Percentiles rank a stretch among this genome's conserved stretches.
phyloP scores from a whole-genome alignment of 2,888 invertebrate species.

The Andricus quercusramuli region DNA sequence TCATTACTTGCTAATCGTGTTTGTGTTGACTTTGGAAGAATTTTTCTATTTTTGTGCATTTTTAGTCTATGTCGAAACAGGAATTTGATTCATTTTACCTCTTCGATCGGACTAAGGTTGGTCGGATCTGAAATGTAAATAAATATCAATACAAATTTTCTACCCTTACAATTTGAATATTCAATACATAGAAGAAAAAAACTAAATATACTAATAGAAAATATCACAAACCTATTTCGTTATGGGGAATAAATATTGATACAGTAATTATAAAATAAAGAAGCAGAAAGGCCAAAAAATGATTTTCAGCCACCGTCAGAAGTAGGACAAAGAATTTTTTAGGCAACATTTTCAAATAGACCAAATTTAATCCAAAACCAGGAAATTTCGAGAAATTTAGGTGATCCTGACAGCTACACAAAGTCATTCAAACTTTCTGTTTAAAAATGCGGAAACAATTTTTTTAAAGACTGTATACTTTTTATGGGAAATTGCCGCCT shows the following conservation, averaged over 20 bases:
- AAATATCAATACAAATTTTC: background rate
- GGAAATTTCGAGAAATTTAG: background rate
- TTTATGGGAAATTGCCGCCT: background rate
- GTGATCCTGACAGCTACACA: background rate
- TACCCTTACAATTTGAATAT: background rate
- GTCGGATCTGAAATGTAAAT: background rate
- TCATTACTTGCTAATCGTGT: slow-evolving; percentile 11
- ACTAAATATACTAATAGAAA: background rate
- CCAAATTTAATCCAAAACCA: background rate
- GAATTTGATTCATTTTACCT: background rate
- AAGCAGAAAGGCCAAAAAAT: background rate
- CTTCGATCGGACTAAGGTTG: background rate
- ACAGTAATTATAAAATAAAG: slow-evolving; percentile 13
- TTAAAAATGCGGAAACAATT: background rate
- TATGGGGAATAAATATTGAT: background rate
- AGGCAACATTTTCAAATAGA: background rate
- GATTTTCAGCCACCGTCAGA: background rate
- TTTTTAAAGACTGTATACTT: background rate
- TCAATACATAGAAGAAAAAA: background rate
- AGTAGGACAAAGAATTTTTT: slow-evolving; percentile 9
- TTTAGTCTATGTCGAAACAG: background rate
- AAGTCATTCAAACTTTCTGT: background rate
- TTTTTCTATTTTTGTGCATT: slow-evolving; percentile 31
- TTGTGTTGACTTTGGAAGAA: background rate
- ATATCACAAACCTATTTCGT: background rate